These are phyloP conservation scores for Anas platyrhynchos DNA, from an alignment of 2,113 vertebrate species.

Conservation along the genomic window DNA sequence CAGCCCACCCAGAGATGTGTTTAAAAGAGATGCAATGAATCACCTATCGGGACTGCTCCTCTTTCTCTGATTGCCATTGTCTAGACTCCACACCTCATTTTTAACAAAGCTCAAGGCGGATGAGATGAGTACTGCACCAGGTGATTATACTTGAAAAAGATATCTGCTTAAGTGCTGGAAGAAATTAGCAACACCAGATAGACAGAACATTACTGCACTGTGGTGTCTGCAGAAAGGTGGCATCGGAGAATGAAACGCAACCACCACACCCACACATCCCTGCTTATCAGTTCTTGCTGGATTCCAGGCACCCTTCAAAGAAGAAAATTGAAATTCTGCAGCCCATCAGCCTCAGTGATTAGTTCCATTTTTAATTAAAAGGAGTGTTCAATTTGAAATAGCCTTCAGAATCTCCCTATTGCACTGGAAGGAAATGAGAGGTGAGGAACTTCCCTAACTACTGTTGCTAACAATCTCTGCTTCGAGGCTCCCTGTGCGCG, in stretches of 20 bases:
- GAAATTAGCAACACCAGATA: fast-evolving
- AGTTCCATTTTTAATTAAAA: background rate
- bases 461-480: background rate
- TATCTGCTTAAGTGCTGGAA: background rate
- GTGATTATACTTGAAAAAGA: background rate
- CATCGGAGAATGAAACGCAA: background rate
- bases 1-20: background rate
- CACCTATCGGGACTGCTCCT: background rate
- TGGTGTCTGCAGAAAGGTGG: background rate
- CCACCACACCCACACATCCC: background rate
- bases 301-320: background rate
- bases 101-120: background rate
- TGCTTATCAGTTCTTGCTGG: background rate
- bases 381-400: background rate
- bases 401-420: background rate
- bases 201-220: background rate
- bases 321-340: background rate
- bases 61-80: background rate
- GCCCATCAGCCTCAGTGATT: background rate
- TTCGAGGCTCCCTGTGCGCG: background rate
- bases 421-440: background rate
- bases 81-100: background rate
- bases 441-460: background rate
- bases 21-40: background rate
- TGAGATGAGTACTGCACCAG: background rate